Base-by-base conservation (phyloP, 2,888 invertebrate genomes). In the Ptychoptera albimana region DNA sequence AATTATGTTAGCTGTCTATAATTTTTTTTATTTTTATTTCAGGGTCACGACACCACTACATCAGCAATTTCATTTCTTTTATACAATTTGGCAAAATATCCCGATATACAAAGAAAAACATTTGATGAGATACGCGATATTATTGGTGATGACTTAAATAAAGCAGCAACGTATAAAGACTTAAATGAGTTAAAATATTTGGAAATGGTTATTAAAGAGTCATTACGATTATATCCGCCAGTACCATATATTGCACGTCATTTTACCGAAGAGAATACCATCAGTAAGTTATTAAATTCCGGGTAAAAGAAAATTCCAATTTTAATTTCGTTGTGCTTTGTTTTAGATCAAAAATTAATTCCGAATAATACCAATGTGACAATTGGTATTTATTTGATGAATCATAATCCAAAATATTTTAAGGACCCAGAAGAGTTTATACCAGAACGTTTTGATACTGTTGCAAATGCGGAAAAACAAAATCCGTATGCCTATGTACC, bases 21-120 rank as follows among this genome's bases (percentile, higher is more conserved):
- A 23, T 23, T 23, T n/a, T n/a, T n/a, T n/a, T n/a, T n/a, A n/a
- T n/a, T n/a, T n/a, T n/a, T n/a, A n/a, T 23, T 23, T 23, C 23
- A 23, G 23, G 71, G 70, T 0, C 68, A 71, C 45, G 70, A 72
- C 46, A 72, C 72, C 4, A 71, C 70, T 9, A 65, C 70, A 0
- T 64, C 70, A 11, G 68, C 68, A 2, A 60, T 73, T 10, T 61
- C 61, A 46, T 73, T 72, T 60, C 57, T 67, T 41, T 58, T 73
- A 23, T 72, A 69, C 48, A 60, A 64, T 47, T 55, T 73, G 37
- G 70, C 70, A 2, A 56, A 57, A 23, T 51, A 69, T 57, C 66
- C 64, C 1, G 60, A 68, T n/a, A 53, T 66, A 31, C 73, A 73
- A 54, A 51, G 60, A 8, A 68, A 67, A 54, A 61, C 69, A 41